Evolutionary conservation across 2,888 invertebrate genomes (phyloP).

Genomic region (Nephrotoma guestfalica): DNA sequence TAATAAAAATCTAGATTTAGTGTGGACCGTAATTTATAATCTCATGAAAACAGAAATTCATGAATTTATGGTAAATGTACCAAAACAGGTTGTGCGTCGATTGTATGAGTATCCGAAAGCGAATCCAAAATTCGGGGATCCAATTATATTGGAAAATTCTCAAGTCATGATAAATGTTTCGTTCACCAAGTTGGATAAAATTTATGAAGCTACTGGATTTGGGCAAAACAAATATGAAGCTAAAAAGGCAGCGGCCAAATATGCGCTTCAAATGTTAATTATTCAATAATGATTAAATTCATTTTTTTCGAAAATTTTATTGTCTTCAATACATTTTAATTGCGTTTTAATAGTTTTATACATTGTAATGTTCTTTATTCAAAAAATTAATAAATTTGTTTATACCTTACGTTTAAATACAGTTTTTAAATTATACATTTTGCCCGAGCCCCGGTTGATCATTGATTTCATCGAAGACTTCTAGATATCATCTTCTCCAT

Average conservation of each 20-base stretch:
- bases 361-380: background rate
- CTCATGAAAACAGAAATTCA: conserved; percentile 80
- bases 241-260: conserved; percentile 64
- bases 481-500: too few species aligned
- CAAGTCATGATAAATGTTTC: conserved; percentile 45
- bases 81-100: conserved; percentile 79
- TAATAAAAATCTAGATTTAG: conserved; percentile 49
- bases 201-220: conserved; percentile 48
- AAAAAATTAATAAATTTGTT: too few species aligned
- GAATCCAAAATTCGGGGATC: conserved; percentile 45
- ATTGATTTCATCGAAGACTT: too few species aligned
- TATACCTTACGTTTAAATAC: too few species aligned
- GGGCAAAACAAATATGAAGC: conserved; percentile 56
- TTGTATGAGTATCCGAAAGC: conserved; percentile 71
- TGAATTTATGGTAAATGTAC: conserved; percentile 64
- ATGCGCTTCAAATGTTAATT: conserved; percentile 38
- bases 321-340: background rate
- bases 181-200: conserved; percentile 42
- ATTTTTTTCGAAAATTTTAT: background rate
- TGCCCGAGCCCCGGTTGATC: too few species aligned
- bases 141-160: conserved; percentile 20
- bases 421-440: too few species aligned
- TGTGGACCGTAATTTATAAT: conserved; percentile 71
- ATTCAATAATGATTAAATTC: background rate
- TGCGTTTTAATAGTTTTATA: background rate